These are phyloP conservation scores for Nephrotoma appendiculata DNA, from an alignment of 2,888 invertebrate species.

Conservation along the genomic window DNA sequence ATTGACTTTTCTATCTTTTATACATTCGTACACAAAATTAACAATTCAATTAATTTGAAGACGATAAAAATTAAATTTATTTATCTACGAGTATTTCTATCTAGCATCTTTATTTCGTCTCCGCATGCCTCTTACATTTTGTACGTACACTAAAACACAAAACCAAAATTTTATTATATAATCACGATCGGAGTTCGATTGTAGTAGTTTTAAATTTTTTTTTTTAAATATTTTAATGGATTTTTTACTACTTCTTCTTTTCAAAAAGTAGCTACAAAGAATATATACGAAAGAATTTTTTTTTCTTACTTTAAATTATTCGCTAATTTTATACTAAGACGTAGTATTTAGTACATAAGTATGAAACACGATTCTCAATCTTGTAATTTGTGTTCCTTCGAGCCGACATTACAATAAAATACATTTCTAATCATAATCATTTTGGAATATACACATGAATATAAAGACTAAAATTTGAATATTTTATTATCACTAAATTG, in stretches of 20 bases:
- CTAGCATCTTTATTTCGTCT: not conserved
- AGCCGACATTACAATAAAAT: not conserved
- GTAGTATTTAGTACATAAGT: not conserved
- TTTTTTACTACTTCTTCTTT: not conserved
- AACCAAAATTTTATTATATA: not conserved
- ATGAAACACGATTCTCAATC: not conserved
- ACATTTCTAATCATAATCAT: not conserved
- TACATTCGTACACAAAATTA: not conserved
- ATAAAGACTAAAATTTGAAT: not conserved
- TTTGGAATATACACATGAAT: not conserved
- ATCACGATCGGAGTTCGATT: not conserved
- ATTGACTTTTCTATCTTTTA: too few species aligned
- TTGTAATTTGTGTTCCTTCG: not conserved
- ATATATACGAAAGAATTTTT: not conserved
- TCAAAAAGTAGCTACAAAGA: not conserved
- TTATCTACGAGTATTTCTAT: not conserved
- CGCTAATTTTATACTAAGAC: not conserved
- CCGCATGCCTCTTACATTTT: not conserved
- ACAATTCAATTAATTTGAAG: not conserved
- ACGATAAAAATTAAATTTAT: not conserved
- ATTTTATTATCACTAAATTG: not conserved
- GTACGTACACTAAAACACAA: not conserved
- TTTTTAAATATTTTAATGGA: not conserved
- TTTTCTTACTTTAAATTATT: not conserved
- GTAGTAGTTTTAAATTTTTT: not conserved